Conservation (phyloP, 2,113 vertebrate genomes). For the Thinocorus orbignyianus region DNA sequence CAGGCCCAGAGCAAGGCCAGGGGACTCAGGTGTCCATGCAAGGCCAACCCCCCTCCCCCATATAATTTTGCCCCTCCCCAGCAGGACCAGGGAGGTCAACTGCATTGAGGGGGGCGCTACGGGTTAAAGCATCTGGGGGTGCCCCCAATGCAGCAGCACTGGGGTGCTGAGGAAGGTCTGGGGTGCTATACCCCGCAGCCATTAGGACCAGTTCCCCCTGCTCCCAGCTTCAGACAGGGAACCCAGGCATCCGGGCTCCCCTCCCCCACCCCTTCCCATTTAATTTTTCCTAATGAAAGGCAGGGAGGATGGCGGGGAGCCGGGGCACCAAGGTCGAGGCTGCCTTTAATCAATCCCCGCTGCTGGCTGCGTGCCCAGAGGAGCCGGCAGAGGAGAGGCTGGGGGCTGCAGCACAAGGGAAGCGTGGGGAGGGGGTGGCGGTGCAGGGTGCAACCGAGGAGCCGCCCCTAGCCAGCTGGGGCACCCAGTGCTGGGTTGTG, state of each 20-base stretch:
- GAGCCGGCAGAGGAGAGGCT: neutral
- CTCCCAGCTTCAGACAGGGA: neutral
- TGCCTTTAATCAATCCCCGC: constrained; percentile 63
- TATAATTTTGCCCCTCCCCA: neutral
- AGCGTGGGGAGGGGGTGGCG: neutral
- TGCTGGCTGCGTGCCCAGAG: constrained; percentile 52
- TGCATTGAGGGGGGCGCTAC: too few relatives aligned
- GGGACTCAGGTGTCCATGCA: neutral
- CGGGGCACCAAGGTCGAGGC: constrained; percentile 63
- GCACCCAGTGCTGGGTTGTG: neutral
- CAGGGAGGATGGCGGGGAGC: constrained; percentile 55
- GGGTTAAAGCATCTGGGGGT: neutral
- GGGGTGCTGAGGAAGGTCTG: neutral
- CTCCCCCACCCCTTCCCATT: constrained; percentile 52
- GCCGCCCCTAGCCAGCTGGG: neutral
- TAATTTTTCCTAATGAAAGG: constrained; percentile 70
- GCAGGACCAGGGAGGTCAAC: neutral
- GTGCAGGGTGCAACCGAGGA: neutral
- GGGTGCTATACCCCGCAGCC: neutral
- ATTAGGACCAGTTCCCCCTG: neutral
- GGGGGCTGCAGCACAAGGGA: neutral
- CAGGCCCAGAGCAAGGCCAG: neutral
- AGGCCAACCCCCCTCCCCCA: neutral
- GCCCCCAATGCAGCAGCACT: neutral
- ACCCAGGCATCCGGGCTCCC: neutral